Evolutionary conservation across 2,888 invertebrate species (phyloP), one percentile per base, ranked within the genome.

Genomic region (Clivina fossor): DNA sequence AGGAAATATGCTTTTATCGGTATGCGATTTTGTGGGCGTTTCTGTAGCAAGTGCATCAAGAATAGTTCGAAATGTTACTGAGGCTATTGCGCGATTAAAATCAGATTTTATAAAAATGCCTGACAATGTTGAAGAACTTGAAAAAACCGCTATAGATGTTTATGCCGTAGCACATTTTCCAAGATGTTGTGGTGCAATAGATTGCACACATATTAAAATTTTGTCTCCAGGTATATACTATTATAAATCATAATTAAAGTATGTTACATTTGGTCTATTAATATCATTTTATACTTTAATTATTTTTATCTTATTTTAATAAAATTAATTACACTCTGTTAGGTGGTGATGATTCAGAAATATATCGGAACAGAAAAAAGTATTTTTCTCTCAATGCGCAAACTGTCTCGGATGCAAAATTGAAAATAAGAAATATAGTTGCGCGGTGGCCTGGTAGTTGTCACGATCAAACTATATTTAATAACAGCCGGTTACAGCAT

Each of bases 301-400:
- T n/a, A n/a, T n/a, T n/a, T n/a, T n/a, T n/a, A n/a, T n/a, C n/a
- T n/a, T n/a, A n/a, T n/a, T n/a, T n/a, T n/a, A n/a, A n/a, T n/a
- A n/a, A n/a, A 26, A 26, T 9, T 5, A 7, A 26, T 26, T 7
- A 7, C 9, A 8, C 5, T 9, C 22, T 26, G 38, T 1, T 50
- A 56, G 63, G 62, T 35, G 61, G 60, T 9, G 56, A 59, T 20
- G 37, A 62, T 51, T 63, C 66, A 15, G 67, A 67, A 57, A 55
- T 58, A 16, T 67, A 54, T 50, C 53, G 64, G 19, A 67, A 66
- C 15, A 47, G 64, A 28, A 65, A 67, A 56, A 58, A 56, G 1
- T 65, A n/a, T 56, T 40, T 64, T 54, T 65, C 65, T 4, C 54
- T 61, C 3, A 66, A 67, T 62, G 61, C 64, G 0, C 63, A 69